Evolutionary conservation across 1,140 invertebrate species (phyloP).

Genomic region (Drosophila takahashii): DNA sequence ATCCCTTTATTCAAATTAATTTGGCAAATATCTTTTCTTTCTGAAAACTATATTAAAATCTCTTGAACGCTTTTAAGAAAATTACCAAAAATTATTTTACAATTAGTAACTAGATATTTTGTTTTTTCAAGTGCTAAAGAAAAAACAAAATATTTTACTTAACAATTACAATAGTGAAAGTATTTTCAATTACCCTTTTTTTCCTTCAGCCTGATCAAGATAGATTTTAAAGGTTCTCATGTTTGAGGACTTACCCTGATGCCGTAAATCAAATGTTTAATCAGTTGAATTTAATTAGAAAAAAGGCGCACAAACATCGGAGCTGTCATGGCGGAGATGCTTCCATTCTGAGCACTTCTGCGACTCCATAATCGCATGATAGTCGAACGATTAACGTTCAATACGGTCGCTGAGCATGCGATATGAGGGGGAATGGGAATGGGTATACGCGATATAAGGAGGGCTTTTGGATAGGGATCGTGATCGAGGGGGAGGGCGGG

Average conservation of each 20-base stretch:
- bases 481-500: neutral
- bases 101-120: too few species aligned
- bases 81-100: too few species aligned
- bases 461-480: neutral
- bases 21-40: neutral
- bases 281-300: conserved; percentile 78
- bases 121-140: too few species aligned
- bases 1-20: neutral
- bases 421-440: conserved; percentile 24
- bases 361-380: conserved; percentile 67
- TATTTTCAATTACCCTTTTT: neutral
- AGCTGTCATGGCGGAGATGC: conserved; percentile 52
- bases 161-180: too few species aligned
- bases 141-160: too few species aligned
- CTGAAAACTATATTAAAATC: too few species aligned
- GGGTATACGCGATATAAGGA: neutral
- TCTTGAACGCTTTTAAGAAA: too few species aligned
- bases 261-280: conserved; percentile 72
- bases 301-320: conserved; percentile 55
- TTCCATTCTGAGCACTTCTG: conserved; percentile 27
- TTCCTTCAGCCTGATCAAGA: neutral
- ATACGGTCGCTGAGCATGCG: conserved; percentile 72
- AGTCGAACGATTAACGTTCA: conserved; percentile 63
- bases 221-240: neutral
- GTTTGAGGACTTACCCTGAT: conserved; percentile 9